These are phyloP conservation scores for Latheticus oryzae DNA, from an alignment of 2,888 invertebrate species.

Conservation along the genomic window DNA sequence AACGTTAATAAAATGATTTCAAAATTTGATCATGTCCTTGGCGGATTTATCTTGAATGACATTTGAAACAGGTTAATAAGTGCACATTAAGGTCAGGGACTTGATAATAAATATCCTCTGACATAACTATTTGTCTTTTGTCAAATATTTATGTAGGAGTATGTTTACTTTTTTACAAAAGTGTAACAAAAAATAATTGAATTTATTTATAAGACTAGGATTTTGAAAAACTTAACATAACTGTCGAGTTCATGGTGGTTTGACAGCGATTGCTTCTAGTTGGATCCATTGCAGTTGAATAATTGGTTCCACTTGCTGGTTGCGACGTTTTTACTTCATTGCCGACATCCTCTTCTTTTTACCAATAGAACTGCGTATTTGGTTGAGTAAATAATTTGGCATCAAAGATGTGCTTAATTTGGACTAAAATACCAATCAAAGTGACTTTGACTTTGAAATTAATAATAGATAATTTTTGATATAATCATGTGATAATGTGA, in stretches of 20 bases:
- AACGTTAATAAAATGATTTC: too few relatives aligned
- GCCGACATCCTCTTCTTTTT: slow-evolving; percentile 54
- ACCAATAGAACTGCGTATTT: slow-evolving; percentile 16
- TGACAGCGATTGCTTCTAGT: slow-evolving; percentile 19
- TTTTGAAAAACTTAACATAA: too few relatives aligned
- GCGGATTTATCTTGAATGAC: slow-evolving; percentile 2
- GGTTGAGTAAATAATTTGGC: slow-evolving; percentile 41
- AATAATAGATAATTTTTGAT: too few relatives aligned
- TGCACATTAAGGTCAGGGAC: slow-evolving; percentile 18
- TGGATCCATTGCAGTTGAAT: slow-evolving; percentile 34
- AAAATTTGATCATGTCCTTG: too few relatives aligned
- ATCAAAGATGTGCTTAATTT: slow-evolving; percentile 2
- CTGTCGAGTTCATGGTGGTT: slow-evolving; percentile 34
- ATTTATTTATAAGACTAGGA: too few relatives aligned
- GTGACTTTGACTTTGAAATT: too few relatives aligned
- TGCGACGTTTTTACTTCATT: slow-evolving; percentile 58
- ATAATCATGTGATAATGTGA: slow-evolving; percentile 11
- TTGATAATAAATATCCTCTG: slow-evolving; percentile 16
- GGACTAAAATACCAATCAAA: too few relatives aligned
- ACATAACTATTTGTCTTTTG: slow-evolving; percentile 14
- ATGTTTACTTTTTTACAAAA: too few relatives aligned
- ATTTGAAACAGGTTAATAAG: slow-evolving; percentile 19
- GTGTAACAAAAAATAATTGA: too few relatives aligned
- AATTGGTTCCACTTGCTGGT: slow-evolving; percentile 59
- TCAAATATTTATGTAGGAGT: slow-evolving; percentile 8